Evolutionary conservation across 2,113 vertebrate genomes (phyloP), one percentile per base, ranked within the genome.

Genomic region (Psilopogon haemacephalus): DNA sequence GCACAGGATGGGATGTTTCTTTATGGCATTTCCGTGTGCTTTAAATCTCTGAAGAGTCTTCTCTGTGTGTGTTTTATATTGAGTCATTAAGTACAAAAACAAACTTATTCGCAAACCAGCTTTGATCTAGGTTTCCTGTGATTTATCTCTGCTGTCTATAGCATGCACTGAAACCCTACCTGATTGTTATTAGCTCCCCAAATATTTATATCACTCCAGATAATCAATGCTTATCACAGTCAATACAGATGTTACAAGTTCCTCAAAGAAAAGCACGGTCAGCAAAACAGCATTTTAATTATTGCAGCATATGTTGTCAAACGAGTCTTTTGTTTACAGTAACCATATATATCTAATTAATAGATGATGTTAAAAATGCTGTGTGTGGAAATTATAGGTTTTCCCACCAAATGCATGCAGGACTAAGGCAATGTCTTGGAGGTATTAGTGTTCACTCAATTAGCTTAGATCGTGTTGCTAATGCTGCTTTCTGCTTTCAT

Each of bases 141-240:
- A 97, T 97, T 97, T 97, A 97, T 97, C 94, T 96, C 38, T 33
- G 94, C 95, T 95, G 92, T 91, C 95, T 96, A 95, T 94, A 93
- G 92, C 84, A 71, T 69, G 90, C 40, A 56, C 94, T 96, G 97
- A 96, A 97, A 95, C 93, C 88, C 96, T 95, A 96, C 86, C 91
- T 95, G 96, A 96, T 96, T 97, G 96, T 97, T 97, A 97, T 96
- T 96, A 97, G 94, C 94, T 97, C 84, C 95, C 94, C 94, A 96
- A 97, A 98, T 98, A 97, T 97, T 98, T 97, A 98, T 96, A 96
- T 97, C 95, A 13, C 82, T 92, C 37, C 37, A 96, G 95, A 96
- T 97, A 97, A 98, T 98, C 97, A 97, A 97, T 97, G 96, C 96
- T 98, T 97, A 98, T 98, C 97, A 94, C 88, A 95, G 97, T 96